Evolutionary conservation across 2,113 vertebrate genomes (phyloP), one percentile per base, ranked within the genome.

Genomic region (Turnix velox): DNA sequence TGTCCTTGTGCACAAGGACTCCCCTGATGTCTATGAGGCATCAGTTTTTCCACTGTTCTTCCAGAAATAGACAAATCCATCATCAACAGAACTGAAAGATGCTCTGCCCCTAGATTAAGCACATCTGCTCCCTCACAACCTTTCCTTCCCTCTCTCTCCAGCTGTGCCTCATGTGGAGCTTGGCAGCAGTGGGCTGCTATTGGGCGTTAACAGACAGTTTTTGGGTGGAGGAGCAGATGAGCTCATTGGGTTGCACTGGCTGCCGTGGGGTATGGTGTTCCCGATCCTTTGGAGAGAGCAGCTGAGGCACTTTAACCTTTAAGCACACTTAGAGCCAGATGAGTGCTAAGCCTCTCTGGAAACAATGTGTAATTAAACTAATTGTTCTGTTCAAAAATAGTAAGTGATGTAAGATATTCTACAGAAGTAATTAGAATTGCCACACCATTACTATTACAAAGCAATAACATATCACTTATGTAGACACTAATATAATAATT

Each of bases 181-280:
- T 8, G 1, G 52, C 72, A 82, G 40, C 33, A 87, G 39, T 0
- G 8, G 73, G 52, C 43, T 46, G 61, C 37, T 75, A 57, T 87
- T 0, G 4, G 69, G 20, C 20, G 91, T 82, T 51, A 19, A 19
- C 66, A 89, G 87, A 1, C 57, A 52, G 73, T 68, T 84, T 92
- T 94, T 72, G 86, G 95, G 76, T 88, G 95, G 96, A 79, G 84
- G 49, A 43, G 37, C 14, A 12, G 69, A 82, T 95, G 95, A 96
- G 73, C 39, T 96, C 83, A 94, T 1, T 18, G 16, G 59, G 30
- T 80, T 65, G n/a, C 20, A 1, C 52, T 40, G 24, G 49, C 12
- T 37, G 22, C 40, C 1, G 0, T n/a, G 55, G 51, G 28, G 4
- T 37, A 40, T 18, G 40, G 33, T 20, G 23, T 81, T 65, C 48